Conservation (phyloP, 1,140 invertebrate genomes). For the Pseudomyrmex dendroicus region DNA sequence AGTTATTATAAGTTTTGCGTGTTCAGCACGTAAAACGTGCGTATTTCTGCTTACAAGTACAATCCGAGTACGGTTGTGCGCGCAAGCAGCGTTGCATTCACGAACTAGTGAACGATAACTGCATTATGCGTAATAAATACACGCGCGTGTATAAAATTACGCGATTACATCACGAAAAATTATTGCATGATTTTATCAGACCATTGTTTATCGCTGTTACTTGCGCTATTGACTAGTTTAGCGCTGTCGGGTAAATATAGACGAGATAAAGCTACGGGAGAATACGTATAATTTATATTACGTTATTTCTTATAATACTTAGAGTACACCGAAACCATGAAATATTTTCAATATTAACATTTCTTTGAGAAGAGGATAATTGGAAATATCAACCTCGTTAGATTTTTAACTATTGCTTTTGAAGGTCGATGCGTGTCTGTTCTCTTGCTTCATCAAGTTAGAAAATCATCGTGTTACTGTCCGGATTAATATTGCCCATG, state of each 20-base stretch:
- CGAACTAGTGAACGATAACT: conserved; percentile 11
- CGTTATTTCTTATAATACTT: neutral
- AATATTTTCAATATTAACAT: neutral
- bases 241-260: neutral
- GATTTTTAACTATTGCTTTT: neutral
- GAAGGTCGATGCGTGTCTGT: conserved; percentile 3
- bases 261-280: neutral
- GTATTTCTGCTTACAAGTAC: conserved; percentile 45
- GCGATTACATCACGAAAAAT: conserved; percentile 52
- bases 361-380: neutral
- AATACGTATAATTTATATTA: no score
- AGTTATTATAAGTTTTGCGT: conserved; percentile 11
- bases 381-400: neutral
- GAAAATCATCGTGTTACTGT: conserved; percentile 20
- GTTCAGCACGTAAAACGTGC: conserved; percentile 39
- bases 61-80: neutral
- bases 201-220: conserved; percentile 15
- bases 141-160: conserved; percentile 37
- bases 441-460: neutral
- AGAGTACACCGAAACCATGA: neutral
- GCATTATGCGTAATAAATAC: neutral
- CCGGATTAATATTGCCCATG: conserved; percentile 36
- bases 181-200: conserved; percentile 17
- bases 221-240: neutral
- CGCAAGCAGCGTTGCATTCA: neutral